Conservation (phyloP, 2,797 vertebrate species). For the Hoplostethus atlanticus region DNA sequence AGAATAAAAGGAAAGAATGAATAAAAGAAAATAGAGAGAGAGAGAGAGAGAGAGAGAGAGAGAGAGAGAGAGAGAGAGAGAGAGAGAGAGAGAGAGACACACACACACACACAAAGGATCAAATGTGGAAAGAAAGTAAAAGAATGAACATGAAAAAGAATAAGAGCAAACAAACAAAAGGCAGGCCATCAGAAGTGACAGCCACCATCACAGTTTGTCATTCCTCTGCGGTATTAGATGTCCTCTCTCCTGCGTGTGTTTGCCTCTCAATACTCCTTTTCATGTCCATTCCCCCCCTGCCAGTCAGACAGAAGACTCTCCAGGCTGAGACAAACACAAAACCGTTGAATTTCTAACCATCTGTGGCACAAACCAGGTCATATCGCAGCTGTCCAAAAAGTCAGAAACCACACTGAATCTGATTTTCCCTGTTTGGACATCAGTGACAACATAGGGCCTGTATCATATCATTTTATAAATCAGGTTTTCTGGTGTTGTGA, state of each 20-base stretch:
- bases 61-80: too few relatives aligned
- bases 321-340: slow-evolving; percentile 15
- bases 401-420: background rate
- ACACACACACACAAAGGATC: background rate
- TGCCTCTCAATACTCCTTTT: slow-evolving; percentile 11
- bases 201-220: slow-evolving; percentile 18
- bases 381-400: background rate
- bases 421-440: slow-evolving; percentile 8
- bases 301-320: slow-evolving; percentile 7
- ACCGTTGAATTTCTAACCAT: slow-evolving; percentile 1
- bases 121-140: slow-evolving; percentile 4
- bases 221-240: slow-evolving; percentile 13
- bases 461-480: background rate
- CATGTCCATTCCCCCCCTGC: background rate
- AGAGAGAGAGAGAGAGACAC: too few relatives aligned
- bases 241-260: slow-evolving; percentile 9
- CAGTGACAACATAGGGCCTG: background rate
- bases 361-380: background rate
- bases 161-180: background rate
- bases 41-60: background rate
- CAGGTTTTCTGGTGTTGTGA: background rate
- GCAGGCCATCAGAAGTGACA: too few relatives aligned
- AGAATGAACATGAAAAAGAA: background rate
- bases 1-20: background rate
- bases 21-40: background rate